Conservation (phyloP, 2,797 vertebrate genomes). For the Arnoldichthys spilopterus region DNA sequence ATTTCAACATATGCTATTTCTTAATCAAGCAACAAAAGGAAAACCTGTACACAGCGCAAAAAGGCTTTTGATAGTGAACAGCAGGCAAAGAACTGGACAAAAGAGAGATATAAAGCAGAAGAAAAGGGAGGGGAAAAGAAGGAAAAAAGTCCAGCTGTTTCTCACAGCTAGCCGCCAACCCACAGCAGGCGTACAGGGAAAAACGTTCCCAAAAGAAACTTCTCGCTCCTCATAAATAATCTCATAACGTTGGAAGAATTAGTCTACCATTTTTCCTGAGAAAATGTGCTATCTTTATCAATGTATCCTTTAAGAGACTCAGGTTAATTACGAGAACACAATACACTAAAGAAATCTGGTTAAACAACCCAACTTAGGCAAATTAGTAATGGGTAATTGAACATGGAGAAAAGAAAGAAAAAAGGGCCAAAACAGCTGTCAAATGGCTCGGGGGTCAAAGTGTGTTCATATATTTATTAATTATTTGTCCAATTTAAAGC, state of each 20-base stretch:
- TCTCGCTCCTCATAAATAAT: constrained; percentile 54
- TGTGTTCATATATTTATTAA: constrained; percentile 20
- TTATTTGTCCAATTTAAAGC: constrained; percentile 9
- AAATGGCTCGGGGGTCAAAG: constrained; percentile 11
- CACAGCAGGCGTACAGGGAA: constrained; percentile 50
- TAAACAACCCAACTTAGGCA: neutral
- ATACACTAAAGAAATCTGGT: neutral
- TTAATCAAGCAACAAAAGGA: neutral
- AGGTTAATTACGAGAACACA: constrained; percentile 21
- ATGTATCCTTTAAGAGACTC: constrained; percentile 13
- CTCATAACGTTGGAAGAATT: constrained; percentile 36
- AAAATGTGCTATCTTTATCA: constrained; percentile 43
- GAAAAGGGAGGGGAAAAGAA: neutral
- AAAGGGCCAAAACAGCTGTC: neutral
- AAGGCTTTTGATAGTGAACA: neutral
- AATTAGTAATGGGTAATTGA: neutral
- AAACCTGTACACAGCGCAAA: too few species aligned
- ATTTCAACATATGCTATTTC: neutral
- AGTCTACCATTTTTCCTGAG: constrained; percentile 34
- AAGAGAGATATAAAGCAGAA: neutral
- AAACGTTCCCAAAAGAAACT: constrained; percentile 42
- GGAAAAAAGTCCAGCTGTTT: constrained; percentile 50
- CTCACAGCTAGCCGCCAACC: constrained; percentile 45
- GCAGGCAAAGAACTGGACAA: too few species aligned
- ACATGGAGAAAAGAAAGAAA: neutral